These are phyloP conservation scores for Leucopsar rothschildi DNA, from an alignment of 2,113 vertebrate species.

Conservation along the genomic window DNA sequence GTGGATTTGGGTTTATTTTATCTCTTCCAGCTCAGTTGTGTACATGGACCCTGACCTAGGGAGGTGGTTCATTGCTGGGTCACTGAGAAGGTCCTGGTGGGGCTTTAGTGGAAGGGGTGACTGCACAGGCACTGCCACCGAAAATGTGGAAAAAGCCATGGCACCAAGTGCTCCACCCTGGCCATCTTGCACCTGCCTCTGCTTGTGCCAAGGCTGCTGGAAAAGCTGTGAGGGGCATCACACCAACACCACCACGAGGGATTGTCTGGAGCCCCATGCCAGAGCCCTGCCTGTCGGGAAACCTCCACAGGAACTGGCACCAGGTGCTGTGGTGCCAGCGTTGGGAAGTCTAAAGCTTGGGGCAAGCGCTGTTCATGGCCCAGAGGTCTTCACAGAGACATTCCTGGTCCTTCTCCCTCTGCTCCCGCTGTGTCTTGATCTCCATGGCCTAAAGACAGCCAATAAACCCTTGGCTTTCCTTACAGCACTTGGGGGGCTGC, in stretches of 20 bases:
- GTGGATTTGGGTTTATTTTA: conserved; percentile 47
- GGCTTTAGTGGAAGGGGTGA: not conserved
- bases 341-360: not conserved
- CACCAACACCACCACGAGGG: rapidly evolving
- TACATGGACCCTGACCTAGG: not conserved
- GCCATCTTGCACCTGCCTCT: not conserved
- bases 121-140: not conserved
- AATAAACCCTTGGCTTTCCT: not conserved
- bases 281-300: rapidly evolving
- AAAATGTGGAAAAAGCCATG: not conserved
- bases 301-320: too few relatives aligned
- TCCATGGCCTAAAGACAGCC: rapidly evolving
- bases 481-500: not conserved
- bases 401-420: not conserved
- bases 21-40: conserved; percentile 12
- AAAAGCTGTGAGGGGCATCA: not conserved
- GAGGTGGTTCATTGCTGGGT: not conserved
- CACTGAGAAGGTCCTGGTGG: not conserved
- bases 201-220: not conserved
- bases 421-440: not conserved
- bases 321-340: rapidly evolving
- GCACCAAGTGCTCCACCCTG: rapidly evolving
- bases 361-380: rapidly evolving
- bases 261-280: rapidly evolving
- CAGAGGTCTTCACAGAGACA: not conserved